Base-by-base conservation (phyloP, 2,113 vertebrate species). In the Rana temporaria region DNA sequence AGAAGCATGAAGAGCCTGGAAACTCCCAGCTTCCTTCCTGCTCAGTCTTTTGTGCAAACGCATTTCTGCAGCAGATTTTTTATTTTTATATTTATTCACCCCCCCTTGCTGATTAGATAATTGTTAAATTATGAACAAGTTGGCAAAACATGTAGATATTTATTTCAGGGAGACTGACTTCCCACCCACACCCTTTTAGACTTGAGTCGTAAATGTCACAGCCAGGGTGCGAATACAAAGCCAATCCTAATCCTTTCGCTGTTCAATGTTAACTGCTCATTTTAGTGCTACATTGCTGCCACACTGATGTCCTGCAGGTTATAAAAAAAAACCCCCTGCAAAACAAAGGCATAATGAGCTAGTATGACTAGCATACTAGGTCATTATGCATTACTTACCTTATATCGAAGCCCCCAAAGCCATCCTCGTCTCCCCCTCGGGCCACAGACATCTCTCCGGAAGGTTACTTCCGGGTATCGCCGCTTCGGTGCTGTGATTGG, bases 11-110 rank as follows among this genome's bases (percentile, higher is more conserved):
- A 26, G 42, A 8, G 59, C 48, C 60, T 73, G 59, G 79, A 81
- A 81, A 73, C 79, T 73, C 79, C 79, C 79, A 55, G 60, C 59
- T 81, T 81, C 79, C 79, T 81, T 81, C 79, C 79, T 73, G 79
- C 42, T 3, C 5, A 6, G n/a, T 17, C 34, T 26, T 64, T 30
- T 81, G 42, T 56, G 24, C 22, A n/a, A 81, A 17, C 68, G 17
- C 9, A 2, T n/a, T 18, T 18, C 34, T 60, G 17, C 68, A 53
- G 22, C 20, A 72, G 19, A 56, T 16, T 65, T 17, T 34, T 17
- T 15, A 3, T 17, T 26, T 62, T 66, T 30, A 2, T 30, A 2
- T 55, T 34, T 2, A 2, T 7, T 42, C 38, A 6, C 38, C 42
- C 11, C 42, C 42, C 42, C 57, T 30, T 11, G 16, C 30, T 60